Conservation (phyloP, 2,113 vertebrate species). For the Ptychochromis oligacanthus region DNA sequence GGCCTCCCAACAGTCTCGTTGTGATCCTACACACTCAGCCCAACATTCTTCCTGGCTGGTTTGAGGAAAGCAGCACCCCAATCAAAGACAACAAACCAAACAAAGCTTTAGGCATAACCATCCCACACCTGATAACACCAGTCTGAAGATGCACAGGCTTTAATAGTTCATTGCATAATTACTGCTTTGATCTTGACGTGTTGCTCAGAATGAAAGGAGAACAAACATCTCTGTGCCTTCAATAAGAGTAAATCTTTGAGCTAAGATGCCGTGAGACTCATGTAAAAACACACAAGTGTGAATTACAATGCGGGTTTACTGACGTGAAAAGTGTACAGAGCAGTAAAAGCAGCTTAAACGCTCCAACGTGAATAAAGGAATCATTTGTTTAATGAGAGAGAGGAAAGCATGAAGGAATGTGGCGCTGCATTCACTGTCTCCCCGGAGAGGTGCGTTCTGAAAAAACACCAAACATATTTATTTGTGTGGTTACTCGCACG, state of each 20-base stretch:
- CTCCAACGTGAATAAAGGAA: slow-evolving; percentile 1
- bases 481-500: slow-evolving; percentile 29
- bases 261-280: not conserved
- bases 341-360: slow-evolving; percentile 10
- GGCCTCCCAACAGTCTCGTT: not conserved
- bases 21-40: not conserved
- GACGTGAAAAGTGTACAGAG: slow-evolving; percentile 3
- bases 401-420: slow-evolving; percentile 35
- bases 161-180: slow-evolving; percentile 46
- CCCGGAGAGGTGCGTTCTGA: slow-evolving; percentile 19
- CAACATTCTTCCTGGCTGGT: not conserved
- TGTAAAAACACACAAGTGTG: not conserved
- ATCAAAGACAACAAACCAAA: slow-evolving; percentile 20
- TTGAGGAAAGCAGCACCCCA: slow-evolving; percentile 3
- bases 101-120: slow-evolving; percentile 31
- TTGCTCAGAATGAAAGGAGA: slow-evolving; percentile 23
- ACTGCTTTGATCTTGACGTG: slow-evolving; percentile 45
- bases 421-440: slow-evolving; percentile 10
- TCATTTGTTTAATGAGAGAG: slow-evolving; percentile 49
- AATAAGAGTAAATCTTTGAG: not conserved
- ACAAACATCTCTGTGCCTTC: not conserved
- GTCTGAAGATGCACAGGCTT: slow-evolving; percentile 14
- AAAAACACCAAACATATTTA: slow-evolving; percentile 37
- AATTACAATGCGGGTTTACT: slow-evolving; percentile 26
- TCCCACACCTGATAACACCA: slow-evolving; percentile 32